Conservation (phyloP, 1,140 invertebrate species). For the Aphelinus atriplicis region DNA sequence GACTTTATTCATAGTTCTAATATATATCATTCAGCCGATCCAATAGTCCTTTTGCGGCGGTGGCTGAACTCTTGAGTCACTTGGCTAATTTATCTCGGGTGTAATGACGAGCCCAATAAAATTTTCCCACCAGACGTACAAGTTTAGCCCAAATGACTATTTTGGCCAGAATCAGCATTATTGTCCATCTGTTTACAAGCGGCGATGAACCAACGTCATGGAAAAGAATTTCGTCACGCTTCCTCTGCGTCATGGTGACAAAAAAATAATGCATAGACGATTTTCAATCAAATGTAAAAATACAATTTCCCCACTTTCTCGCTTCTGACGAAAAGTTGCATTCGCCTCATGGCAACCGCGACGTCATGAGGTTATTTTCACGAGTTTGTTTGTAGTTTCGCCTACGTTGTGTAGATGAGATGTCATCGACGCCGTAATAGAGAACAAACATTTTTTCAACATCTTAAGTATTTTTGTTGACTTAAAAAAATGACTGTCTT, state of each 20-base stretch:
- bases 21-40: no score
- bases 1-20: no score
- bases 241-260: conserved; percentile 39
- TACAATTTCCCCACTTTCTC: conserved; percentile 14
- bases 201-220: conserved; percentile 25
- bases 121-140: background rate
- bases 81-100: conserved; percentile 9
- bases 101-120: conserved; percentile 8
- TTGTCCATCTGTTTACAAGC: conserved; percentile 29
- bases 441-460: no score
- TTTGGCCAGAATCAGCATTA: conserved; percentile 23
- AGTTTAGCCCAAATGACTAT: conserved; percentile 25
- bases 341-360: background rate
- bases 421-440: no score
- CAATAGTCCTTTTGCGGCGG: background rate
- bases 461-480: no score
- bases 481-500: no score
- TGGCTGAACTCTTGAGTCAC: conserved; percentile 6
- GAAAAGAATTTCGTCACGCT: conserved; percentile 36
- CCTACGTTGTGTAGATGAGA: no score
- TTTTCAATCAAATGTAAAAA: background rate
- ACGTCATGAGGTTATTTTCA: no score
- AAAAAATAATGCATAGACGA: conserved; percentile 42
- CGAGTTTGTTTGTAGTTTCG: no score
- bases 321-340: conserved; percentile 23